A percentile compares a stretch with the other conserved stretches of the same genome.
These are phyloP conservation scores for Ornithoptera alexandrae DNA, from an alignment of 2,888 invertebrate species.

Conservation along the genomic window DNA sequence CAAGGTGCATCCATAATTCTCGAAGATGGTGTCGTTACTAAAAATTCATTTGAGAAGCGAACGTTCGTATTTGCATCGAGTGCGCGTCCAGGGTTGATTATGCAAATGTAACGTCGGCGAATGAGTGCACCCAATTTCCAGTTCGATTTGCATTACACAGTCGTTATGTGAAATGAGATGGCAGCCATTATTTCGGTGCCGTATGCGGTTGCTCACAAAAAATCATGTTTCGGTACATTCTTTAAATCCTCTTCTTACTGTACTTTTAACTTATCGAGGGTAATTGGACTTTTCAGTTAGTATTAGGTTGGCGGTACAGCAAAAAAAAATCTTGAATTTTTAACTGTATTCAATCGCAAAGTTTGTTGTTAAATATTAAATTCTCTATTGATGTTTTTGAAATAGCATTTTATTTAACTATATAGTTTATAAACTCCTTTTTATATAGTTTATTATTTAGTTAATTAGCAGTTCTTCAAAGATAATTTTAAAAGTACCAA, in stretches of 20 bases:
- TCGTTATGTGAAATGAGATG: slow-evolving; percentile 48
- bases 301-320: not conserved
- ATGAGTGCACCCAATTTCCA: slow-evolving; percentile 59
- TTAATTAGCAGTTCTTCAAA: not conserved
- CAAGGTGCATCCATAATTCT: slow-evolving; percentile 19
- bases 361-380: no score
- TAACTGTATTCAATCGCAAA: no score
- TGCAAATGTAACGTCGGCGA: slow-evolving; percentile 59
- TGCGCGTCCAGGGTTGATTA: slow-evolving; percentile 63
- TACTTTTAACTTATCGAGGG: not conserved
- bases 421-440: no score
- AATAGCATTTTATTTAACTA: no score
- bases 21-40: slow-evolving; percentile 39
- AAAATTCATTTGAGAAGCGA: slow-evolving; percentile 50
- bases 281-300: not conserved
- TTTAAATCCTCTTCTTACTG: not conserved
- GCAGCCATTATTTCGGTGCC: slow-evolving; percentile 37
- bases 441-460: no score
- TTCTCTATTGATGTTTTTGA: no score
- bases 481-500: not conserved
- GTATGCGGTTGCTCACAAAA: slow-evolving; percentile 23
- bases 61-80: slow-evolving; percentile 62
- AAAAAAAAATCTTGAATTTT: no score
- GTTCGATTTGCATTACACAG: slow-evolving; percentile 52
- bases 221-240: slow-evolving; percentile 1